Evolutionary conservation across 2,113 vertebrate genomes (phyloP), one percentile per base, ranked within the genome.

Genomic region (Grammomys surdaster): DNA sequence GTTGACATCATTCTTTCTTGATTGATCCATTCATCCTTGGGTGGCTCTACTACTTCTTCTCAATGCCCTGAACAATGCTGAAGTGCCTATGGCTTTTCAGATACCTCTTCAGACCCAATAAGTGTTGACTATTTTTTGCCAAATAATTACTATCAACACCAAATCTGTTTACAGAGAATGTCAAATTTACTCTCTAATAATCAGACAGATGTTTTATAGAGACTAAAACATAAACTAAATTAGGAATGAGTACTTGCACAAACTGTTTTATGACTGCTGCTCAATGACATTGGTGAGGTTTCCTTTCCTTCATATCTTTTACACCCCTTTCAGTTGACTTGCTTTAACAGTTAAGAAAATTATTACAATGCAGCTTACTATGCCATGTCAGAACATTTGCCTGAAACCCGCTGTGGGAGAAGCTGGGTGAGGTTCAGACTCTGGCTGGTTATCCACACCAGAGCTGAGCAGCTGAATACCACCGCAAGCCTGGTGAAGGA

Each of bases 271-370:
- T 11, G 63, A 78, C n/a, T 75, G 65, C 1, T 73, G 20, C 26
- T 51, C 56, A 63, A 24, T 58, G 13, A 73, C 40, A 46, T 70
- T 58, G 51, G 20, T 58, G 48, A 78, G 60, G 17, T 43, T 95
- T 86, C 82, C 5, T 60, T 89, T 76, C 63, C 1, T 9, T 58
- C 56, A 7, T 65, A 31, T 69, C 26, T 70, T 70, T 85, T 78
- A 75, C 63, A 43, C 14, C 26, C 31, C 14, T n/a, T 65, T 46
- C 48, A 54, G 20, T 81, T 70, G 78, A 75, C 26, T 36, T 11
- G 6, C 76, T 91, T 92, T 81, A 51, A n/a, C 80, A 94, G 81
- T 81, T n/a, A 63, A 92, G 58, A 70, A 33, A 67, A 91, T 94
- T 88, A 87, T 11, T 48, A 43, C 12, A 72, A 28, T 72, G 95